Evolutionary conservation across 2,888 invertebrate species (phyloP).

Genomic region (Pterostichus madidus): DNA sequence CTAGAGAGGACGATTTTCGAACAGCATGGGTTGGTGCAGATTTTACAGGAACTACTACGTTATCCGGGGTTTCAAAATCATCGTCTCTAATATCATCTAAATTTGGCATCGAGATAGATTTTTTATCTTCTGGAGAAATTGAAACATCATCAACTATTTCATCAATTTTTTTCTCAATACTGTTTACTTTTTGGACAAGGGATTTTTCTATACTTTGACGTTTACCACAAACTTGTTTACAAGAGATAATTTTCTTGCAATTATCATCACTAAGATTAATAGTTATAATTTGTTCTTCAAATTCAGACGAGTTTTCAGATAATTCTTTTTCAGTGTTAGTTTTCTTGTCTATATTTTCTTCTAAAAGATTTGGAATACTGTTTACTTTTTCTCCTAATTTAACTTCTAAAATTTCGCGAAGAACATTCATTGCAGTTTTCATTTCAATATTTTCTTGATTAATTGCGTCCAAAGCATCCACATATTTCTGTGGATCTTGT

Average conservation of each 20-base stretch:
- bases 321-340: not conserved
- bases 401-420: conserved; percentile 34
- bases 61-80: not conserved
- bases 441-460: conserved; percentile 53
- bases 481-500: conserved; percentile 28
- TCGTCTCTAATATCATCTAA: conserved; percentile 11
- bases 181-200: conserved; percentile 2
- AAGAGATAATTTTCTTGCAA: conserved; percentile 2
- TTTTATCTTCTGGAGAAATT: conserved; percentile 9
- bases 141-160: conserved; percentile 13
- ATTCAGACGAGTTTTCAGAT: not conserved
- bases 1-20: conserved; percentile 57
- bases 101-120: conserved; percentile 49
- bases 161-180: conserved; percentile 44
- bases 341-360: not conserved
- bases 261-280: not conserved
- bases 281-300: no score
- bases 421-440: conserved; percentile 41
- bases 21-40: not conserved
- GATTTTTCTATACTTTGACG: conserved; percentile 6
- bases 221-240: conserved; percentile 5
- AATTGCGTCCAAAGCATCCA: not conserved
- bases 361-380: not conserved
- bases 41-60: not conserved
- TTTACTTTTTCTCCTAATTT: conserved; percentile 41